These are phyloP conservation scores for Salvelinus fontinalis DNA, from an alignment of 2,113 vertebrate species.

Conservation along the genomic window DNA sequence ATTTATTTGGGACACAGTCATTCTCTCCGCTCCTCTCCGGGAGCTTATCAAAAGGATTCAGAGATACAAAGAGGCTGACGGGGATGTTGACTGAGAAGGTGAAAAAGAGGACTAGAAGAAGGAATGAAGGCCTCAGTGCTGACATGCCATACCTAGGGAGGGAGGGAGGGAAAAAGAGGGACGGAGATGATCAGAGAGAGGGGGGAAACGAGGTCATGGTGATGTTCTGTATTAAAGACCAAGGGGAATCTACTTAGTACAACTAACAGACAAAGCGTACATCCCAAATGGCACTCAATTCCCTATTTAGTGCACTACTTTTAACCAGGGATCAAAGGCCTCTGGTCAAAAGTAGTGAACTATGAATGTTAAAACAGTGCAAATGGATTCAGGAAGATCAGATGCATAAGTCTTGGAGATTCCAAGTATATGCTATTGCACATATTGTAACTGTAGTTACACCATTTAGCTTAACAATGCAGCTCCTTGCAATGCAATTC, in stretches of 20 bases:
- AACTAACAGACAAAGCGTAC: not conserved
- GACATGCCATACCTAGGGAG: not conserved
- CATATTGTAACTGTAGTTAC: not conserved
- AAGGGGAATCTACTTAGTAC: conserved; percentile 9
- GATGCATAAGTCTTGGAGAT: not conserved
- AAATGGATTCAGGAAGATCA: not conserved
- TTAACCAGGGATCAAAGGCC: too few species aligned
- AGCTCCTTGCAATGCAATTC: not conserved
- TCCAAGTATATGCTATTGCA: not conserved
- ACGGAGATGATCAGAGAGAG: conserved; percentile 2
- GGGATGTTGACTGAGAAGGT: conserved; percentile 16
- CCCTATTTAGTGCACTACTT: too few species aligned
- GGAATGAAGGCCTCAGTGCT: not conserved
- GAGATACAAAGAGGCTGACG: not conserved
- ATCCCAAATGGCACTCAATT: not conserved
- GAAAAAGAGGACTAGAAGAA: not conserved
- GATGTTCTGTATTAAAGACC: conserved; percentile 17
- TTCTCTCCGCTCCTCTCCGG: not conserved
- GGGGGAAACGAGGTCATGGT: conserved; percentile 11
- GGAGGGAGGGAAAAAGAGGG: not conserved
- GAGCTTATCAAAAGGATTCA: not conserved
- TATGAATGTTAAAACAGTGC: not conserved
- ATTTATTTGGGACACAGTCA: too few species aligned
- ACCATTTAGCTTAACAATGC: not conserved
- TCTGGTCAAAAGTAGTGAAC: too few species aligned